A percentile compares a stretch with the other conserved stretches of the same genome.
Evolutionary conservation across 92 coral and sea anemone species (phyloP).

Genomic region (Desmophyllum pertusum): DNA sequence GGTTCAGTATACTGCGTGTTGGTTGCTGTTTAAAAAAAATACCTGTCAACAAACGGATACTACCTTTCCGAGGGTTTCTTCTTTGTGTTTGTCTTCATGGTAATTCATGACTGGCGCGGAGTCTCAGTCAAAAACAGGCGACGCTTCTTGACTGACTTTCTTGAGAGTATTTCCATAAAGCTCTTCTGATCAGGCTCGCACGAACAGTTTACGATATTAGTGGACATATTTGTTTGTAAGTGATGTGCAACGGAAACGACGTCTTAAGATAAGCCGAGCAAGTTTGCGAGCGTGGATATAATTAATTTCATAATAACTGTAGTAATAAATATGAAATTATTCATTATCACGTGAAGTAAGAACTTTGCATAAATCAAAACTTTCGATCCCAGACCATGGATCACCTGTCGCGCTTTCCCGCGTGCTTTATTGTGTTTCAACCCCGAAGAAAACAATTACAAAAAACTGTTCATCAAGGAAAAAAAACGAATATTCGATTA

Average conservation of each 20-base stretch:
- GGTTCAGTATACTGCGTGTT: background rate
- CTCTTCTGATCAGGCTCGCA: background rate
- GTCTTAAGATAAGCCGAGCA: conserved; percentile 14
- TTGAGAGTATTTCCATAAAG: background rate
- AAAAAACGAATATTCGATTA: conserved; percentile 15
- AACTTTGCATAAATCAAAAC: conserved; percentile 32
- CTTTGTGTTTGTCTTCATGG: conserved; percentile 21
- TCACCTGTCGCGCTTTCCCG: conserved; percentile 25
- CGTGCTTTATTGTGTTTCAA: background rate
- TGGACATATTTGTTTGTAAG: background rate
- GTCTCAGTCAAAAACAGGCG: background rate
- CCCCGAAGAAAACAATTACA: conserved; percentile 23
- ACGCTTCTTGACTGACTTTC: background rate
- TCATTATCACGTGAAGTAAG: conserved; percentile 28
- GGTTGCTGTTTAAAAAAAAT: background rate
- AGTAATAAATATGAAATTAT: conserved; percentile 44
- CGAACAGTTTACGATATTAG: background rate
- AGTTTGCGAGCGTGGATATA: background rate
- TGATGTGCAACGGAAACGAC: background rate
- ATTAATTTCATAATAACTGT: conserved; percentile 39
- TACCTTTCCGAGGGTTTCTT: conserved; percentile 37
- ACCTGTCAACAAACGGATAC: background rate
- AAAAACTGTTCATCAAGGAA: conserved; percentile 1
- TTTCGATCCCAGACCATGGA: background rate
- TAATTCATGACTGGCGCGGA: background rate